Evolutionary conservation across 2,113 vertebrate genomes (phyloP).

Genomic region (Oncorhynchus nerka): DNA sequence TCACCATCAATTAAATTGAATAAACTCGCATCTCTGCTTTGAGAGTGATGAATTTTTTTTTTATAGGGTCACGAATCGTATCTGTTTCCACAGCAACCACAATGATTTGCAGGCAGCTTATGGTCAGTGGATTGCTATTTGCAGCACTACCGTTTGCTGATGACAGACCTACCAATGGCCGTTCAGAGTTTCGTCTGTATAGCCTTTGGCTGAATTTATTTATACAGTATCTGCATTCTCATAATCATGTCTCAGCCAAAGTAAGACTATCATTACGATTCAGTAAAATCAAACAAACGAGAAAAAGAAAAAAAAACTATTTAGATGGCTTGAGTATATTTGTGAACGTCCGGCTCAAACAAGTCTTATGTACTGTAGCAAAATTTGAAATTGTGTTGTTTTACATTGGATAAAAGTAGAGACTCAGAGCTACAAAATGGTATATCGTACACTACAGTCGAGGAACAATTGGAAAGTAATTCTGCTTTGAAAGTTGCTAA

Average conservation of each 20-base stretch:
- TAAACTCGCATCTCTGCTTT: slow-evolving; percentile 3
- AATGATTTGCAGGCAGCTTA: slow-evolving; percentile 20
- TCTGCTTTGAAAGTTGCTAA: no score
- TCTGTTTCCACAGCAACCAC: slow-evolving; percentile 22
- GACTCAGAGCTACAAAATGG: no score
- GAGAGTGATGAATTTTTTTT: not conserved
- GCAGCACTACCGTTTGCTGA: not conserved
- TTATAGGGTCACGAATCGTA: not conserved
- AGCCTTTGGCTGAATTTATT: no score
- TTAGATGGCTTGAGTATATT: not conserved
- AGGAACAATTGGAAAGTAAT: no score
- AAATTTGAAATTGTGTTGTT: no score
- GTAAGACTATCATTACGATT: not conserved
- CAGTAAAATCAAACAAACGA: not conserved
- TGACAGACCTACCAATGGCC: not conserved
- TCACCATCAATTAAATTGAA: slow-evolving; percentile 9
- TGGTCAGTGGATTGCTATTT: slow-evolving; percentile 15
- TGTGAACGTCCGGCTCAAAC: no score
- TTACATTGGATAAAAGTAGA: no score
- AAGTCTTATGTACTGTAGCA: no score
- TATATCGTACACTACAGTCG: no score
- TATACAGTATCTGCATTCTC: no score
- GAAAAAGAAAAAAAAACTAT: no score
- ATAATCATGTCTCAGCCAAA: not conserved
- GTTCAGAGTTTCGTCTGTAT: no score